These are phyloP conservation scores for Bruchidius siliquastri DNA, from an alignment of 2,888 invertebrate species.

Conservation along the genomic window DNA sequence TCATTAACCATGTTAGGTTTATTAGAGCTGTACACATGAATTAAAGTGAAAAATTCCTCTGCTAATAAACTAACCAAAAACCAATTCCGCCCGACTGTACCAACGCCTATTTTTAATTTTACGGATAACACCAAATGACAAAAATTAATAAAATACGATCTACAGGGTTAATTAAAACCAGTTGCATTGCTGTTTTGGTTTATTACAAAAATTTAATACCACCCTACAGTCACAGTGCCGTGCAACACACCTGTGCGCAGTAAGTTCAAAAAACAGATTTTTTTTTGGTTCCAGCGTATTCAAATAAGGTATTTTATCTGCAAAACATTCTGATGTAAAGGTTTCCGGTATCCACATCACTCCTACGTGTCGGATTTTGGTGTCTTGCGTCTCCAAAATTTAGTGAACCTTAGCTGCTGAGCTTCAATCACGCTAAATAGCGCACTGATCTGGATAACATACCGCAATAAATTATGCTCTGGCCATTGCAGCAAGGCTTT, in stretches of 20 bases:
- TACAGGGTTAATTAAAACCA: background rate
- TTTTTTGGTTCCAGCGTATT: too few species aligned
- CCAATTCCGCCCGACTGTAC: background rate
- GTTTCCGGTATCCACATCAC: too few species aligned
- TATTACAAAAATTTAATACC: background rate
- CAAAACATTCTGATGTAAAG: too few species aligned
- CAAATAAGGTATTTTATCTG: too few species aligned
- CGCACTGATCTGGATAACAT: too few species aligned
- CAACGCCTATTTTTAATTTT: background rate
- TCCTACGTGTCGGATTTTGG: too few species aligned
- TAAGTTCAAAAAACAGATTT: too few species aligned
- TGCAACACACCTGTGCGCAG: background rate
- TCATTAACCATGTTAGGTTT: background rate
- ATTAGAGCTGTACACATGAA: background rate
- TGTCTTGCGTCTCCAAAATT: too few species aligned
- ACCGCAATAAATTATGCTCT: too few species aligned
- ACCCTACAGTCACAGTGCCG: background rate
- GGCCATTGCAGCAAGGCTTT: too few species aligned
- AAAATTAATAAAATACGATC: background rate
- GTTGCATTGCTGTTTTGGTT: background rate
- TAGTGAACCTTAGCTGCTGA: too few species aligned
- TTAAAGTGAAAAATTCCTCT: background rate
- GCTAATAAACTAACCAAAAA: background rate
- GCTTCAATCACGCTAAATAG: too few species aligned
- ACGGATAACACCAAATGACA: background rate